These are phyloP conservation scores for Hippoglossus hippoglossus DNA, from an alignment of 2,797 vertebrate species.

Conservation along the genomic window DNA sequence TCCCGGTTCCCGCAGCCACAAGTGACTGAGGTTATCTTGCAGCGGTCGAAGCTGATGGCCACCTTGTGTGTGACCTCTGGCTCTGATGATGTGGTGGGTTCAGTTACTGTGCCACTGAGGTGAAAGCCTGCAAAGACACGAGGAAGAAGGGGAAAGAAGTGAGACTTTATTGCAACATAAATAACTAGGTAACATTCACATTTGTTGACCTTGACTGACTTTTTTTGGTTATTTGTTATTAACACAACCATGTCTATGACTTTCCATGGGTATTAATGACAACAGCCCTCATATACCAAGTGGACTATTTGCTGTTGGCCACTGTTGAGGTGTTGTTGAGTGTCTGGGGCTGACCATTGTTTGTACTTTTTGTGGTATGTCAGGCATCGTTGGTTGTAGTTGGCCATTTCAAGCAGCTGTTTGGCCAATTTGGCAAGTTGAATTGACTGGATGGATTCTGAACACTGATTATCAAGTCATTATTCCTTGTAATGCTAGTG, in stretches of 20 bases:
- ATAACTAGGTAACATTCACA: too few relatives aligned
- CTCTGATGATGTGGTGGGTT: slow-evolving; percentile 90
- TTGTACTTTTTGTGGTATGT: slow-evolving; percentile 25
- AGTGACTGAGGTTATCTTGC: slow-evolving; percentile 98
- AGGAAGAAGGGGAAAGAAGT: not conserved
- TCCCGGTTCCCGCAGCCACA: slow-evolving; percentile 98
- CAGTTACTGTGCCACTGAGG: slow-evolving; percentile 96
- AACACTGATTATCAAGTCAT: not conserved
- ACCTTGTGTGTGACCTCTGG: slow-evolving; percentile 96
- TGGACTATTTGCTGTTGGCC: slow-evolving; percentile 7
- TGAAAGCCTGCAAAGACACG: slow-evolving; percentile 90
- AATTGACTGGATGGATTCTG: slow-evolving; percentile 18
- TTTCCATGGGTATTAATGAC: not conserved
- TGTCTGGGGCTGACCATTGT: slow-evolving; percentile 6
- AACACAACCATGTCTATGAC: too few relatives aligned
- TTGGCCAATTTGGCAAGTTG: slow-evolving; percentile 23
- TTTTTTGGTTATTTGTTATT: too few relatives aligned
- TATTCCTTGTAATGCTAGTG: slow-evolving; percentile 2
- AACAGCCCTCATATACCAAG: slow-evolving; percentile 13
- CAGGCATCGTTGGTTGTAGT: slow-evolving; percentile 16
- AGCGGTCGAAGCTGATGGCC: slow-evolving; percentile 99
- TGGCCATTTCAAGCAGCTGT: slow-evolving; percentile 16
- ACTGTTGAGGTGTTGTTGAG: slow-evolving; percentile 20
- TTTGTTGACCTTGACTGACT: not conserved
- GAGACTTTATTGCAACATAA: not conserved